Base-by-base conservation (phyloP, 2,797 vertebrate genomes). In the Hemibagrus guttatus region DNA sequence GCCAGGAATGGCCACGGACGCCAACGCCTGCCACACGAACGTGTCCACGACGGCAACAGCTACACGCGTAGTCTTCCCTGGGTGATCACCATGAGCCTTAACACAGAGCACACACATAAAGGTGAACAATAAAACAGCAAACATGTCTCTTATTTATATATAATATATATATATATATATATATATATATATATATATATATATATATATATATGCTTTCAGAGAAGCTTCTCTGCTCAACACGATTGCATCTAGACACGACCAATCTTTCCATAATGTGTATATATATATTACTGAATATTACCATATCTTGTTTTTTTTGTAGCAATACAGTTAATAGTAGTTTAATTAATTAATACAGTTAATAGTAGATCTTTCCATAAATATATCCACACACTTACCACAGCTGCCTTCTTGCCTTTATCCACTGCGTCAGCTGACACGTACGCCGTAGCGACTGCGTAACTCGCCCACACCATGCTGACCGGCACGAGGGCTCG, bases 21-120 rank as follows among this genome's bases (percentile, higher is more conserved):
- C 98, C 87, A 99, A 92, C 14, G 97, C 95, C 94, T 99, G 98
- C 98, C 98, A 99, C 80, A 99, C 92, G 0, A 99, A 99, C 0
- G 98, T 99, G 93, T 99, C 98, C 84, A 96, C 96, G 84, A 99
- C 96, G 0, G 98, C 98, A 68, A 91, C 95, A 0, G 95, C 95
- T 6, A 98, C 94, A 9, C 90, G 95, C 0, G 92, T 89, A 0
- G 93, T 94, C 91, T 79, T 95, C 0, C 95, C 93, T 0, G 95
- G 94, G 83, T 96, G 95, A 39, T 96, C 94, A 0, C 93, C 86
- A 0, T 96, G 95, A 0, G 89, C 92, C 96, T 98, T 87, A 19
- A 49, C 23, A 88, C 39, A 85, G 4, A 81, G 46, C 80, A 81
- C 11, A 42, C 0, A 14, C 49, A 12, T 23, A 13, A 13, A 52